These are phyloP conservation scores for Zosterops japonicus DNA, from an alignment of 2,113 vertebrate species.

Conservation along the genomic window DNA sequence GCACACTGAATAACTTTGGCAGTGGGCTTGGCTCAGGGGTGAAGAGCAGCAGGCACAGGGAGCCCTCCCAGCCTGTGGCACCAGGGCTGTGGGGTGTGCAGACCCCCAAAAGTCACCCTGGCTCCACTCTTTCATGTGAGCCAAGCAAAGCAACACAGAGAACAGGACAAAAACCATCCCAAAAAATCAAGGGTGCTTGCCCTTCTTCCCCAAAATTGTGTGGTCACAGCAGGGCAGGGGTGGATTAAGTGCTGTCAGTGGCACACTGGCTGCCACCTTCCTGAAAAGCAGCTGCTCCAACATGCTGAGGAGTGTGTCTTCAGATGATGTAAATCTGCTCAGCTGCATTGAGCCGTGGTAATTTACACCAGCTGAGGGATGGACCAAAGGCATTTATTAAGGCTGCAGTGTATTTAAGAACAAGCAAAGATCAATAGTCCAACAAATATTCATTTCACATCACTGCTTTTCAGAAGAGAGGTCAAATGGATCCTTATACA, in stretches of 20 bases:
- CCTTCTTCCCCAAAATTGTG: neutral
- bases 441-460: constrained; percentile 55
- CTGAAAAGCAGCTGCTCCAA: neutral
- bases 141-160: neutral
- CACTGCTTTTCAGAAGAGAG: constrained; percentile 22
- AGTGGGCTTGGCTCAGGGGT: neutral
- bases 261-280: neutral
- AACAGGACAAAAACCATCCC: neutral
- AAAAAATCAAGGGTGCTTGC: neutral
- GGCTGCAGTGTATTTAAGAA: constrained; percentile 56
- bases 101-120: neutral
- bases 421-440: constrained; percentile 55
- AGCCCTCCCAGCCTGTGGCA: neutral
- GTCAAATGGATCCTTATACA: neutral
- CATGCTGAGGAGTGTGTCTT: neutral
- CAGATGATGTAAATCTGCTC: constrained; percentile 38
- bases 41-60: neutral
- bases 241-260: accelerated
- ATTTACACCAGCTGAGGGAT: constrained; percentile 47
- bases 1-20: neutral
- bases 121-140: accelerated
- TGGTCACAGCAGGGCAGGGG: neutral
- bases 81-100: accelerated
- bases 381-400: constrained; percentile 44
- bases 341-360: constrained; percentile 12